phyloP scores from a whole-genome alignment of 2,113 vertebrate species.

The Mionectes macconnelli region DNA sequence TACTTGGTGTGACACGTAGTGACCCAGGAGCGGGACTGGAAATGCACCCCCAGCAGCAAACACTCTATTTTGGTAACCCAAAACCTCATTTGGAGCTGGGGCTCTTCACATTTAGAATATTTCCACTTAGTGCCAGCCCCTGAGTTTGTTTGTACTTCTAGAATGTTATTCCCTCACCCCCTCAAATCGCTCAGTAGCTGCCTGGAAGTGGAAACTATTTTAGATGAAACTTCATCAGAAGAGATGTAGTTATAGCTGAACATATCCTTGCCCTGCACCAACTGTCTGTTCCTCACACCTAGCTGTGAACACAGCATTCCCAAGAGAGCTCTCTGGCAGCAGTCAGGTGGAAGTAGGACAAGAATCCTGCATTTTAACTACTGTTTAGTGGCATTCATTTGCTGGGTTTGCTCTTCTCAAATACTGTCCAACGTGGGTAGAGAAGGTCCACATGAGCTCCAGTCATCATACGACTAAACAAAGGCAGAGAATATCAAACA shows the following conservation, averaged over 20 bases:
- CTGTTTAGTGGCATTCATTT: not conserved
- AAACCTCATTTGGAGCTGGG: not conserved
- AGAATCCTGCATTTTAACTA: not conserved
- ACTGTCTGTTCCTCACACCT: constrained; percentile 47
- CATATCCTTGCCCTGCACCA: not conserved
- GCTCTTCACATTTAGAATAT: constrained; percentile 27
- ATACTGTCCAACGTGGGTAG: not conserved
- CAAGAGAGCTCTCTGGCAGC: constrained; percentile 39
- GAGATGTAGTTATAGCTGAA: constrained; percentile 2
- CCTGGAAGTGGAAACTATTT: constrained; percentile 31
- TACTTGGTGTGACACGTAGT: not conserved
- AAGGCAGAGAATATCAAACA: not conserved
- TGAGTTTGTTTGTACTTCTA: not conserved
- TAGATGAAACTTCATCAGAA: not conserved
- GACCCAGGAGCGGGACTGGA: not conserved
- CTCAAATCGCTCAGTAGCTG: not conserved
- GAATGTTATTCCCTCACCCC: not conserved
- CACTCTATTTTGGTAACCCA: constrained; percentile 9
- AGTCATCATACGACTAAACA: not conserved
- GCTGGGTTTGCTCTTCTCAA: not conserved
- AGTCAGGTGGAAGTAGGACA: not conserved
- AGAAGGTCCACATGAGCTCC: not conserved
- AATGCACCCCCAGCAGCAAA: not conserved
- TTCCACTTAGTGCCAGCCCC: not conserved
- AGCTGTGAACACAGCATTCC: constrained; percentile 27